A percentile compares a stretch with the other conserved stretches of the same genome.
Evolutionary conservation across 2,113 vertebrate species (phyloP).

Genomic region (Ptilorrhoa leucosticta): DNA sequence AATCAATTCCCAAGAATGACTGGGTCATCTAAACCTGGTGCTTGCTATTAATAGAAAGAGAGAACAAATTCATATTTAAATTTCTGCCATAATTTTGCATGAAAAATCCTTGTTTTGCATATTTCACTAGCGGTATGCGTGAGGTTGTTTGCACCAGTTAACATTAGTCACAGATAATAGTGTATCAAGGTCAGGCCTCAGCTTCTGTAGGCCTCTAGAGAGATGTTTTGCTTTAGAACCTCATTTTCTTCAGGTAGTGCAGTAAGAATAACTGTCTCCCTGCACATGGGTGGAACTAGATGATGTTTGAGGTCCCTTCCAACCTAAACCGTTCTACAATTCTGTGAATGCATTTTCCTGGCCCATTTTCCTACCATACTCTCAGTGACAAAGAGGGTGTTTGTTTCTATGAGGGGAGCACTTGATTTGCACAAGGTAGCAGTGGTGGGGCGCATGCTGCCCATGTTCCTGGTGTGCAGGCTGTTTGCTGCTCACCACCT

Average conservation of each 20-base stretch:
- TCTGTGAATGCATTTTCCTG: background rate
- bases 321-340: background rate
- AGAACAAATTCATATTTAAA: background rate
- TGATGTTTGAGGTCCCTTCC: background rate
- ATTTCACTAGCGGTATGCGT: background rate
- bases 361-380: rapidly evolving
- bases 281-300: background rate
- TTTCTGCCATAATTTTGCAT: background rate
- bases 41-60: background rate
- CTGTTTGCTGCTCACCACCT: background rate
- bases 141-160: background rate
- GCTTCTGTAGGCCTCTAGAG: background rate
- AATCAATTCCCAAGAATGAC: background rate
- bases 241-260: background rate
- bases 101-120: background rate
- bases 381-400: background rate
- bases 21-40: background rate
- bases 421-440: background rate
- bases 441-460: background rate
- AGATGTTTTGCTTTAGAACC: background rate
- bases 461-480: rapidly evolving
- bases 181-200: background rate
- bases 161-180: background rate
- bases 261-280: background rate
- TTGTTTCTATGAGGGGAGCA: background rate